Conservation (phyloP, 2,888 invertebrate genomes). For the Tipula unca region DNA sequence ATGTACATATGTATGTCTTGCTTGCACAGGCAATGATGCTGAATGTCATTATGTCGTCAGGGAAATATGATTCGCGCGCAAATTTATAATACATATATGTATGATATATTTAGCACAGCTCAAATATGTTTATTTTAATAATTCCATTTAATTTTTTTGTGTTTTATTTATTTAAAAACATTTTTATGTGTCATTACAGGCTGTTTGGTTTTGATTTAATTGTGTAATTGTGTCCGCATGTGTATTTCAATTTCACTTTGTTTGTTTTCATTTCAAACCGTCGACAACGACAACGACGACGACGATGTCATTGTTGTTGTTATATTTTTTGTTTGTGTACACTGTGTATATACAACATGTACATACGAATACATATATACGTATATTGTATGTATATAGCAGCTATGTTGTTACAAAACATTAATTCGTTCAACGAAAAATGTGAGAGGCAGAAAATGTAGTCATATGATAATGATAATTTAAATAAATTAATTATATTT, state of each 20-base stretch:
- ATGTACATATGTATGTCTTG: background rate
- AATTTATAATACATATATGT: background rate
- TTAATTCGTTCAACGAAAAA: background rate
- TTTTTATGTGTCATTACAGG: background rate
- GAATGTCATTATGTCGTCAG: background rate
- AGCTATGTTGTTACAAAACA: background rate
- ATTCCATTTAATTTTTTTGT: too few relatives aligned
- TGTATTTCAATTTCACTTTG: background rate
- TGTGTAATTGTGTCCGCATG: slow-evolving; percentile 8
- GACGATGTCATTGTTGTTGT: background rate
- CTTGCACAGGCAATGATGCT: background rate
- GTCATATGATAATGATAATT: background rate
- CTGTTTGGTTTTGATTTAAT: slow-evolving; percentile 4
- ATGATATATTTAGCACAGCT: background rate
- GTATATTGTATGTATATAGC: background rate
- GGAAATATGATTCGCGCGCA: background rate
- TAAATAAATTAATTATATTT: slow-evolving; percentile 8
- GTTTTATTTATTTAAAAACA: background rate
- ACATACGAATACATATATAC: background rate
- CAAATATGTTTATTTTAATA: too few relatives aligned
- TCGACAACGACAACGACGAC: background rate
- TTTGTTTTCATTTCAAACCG: background rate
- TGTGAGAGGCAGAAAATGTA: background rate
- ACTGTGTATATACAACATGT: background rate
- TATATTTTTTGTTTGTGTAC: background rate